Conservation (phyloP, 2,888 invertebrate genomes). For the Diadromus collaris region DNA sequence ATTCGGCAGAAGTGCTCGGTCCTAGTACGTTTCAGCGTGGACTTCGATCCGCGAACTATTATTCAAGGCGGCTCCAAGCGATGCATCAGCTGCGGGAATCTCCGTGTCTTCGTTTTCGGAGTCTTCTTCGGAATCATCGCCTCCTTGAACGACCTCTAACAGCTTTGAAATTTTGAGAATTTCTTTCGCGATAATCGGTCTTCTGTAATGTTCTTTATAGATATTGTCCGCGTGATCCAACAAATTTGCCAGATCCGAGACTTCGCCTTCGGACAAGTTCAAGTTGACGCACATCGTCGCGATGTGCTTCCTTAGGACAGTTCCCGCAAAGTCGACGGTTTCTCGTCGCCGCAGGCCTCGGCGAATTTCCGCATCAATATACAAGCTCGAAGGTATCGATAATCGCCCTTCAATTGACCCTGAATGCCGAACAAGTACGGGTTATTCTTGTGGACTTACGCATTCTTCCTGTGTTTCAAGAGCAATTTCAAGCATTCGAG, state of each 20-base stretch:
- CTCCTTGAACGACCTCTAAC: constrained; percentile 60
- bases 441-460: constrained; percentile 46
- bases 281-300: constrained; percentile 59
- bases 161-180: constrained; percentile 61
- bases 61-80: no score
- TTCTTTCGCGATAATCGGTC: constrained; percentile 55
- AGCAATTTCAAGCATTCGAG: constrained; percentile 44
- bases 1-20: no score
- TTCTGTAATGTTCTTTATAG: constrained; percentile 53
- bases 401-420: constrained; percentile 40
- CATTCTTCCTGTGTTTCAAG: constrained; percentile 33
- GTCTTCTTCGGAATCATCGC: constrained; percentile 13
- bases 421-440: constrained; percentile 58
- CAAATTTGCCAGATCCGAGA: constrained; percentile 54
- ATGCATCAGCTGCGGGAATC: no score
- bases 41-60: no score
- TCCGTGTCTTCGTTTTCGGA: background rate
- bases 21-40: no score
- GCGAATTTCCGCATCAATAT: constrained; percentile 55
- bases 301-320: constrained; percentile 60
- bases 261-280: constrained; percentile 42
- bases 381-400: constrained; percentile 55
- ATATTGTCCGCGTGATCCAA: constrained; percentile 51
- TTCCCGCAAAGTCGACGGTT: constrained; percentile 58
- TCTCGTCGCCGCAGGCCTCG: constrained; percentile 46